phyloP scores from a whole-genome alignment of 2,888 invertebrate genomes.

The Gymnoscelis rufifasciata region DNA sequence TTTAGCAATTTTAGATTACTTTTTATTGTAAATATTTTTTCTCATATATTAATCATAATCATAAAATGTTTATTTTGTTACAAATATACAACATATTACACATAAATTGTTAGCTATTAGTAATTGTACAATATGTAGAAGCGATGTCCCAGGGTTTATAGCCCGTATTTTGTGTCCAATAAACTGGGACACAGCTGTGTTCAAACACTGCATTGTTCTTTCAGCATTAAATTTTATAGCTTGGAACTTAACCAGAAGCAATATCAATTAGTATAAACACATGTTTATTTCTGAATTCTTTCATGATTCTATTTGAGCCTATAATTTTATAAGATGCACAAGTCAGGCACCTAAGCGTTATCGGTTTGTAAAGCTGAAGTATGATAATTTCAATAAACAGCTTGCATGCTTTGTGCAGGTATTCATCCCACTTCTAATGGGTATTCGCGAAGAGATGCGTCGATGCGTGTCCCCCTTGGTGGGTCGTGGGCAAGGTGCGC shows the following conservation, averaged over 20 bases:
- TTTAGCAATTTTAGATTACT: no score
- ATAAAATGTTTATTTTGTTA: no score
- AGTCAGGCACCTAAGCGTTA: no score
- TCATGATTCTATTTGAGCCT: not conserved
- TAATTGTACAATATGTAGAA: no score
- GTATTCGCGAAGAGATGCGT: constrained; percentile 78
- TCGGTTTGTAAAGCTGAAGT: no score
- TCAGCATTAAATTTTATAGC: not conserved
- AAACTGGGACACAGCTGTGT: not conserved
- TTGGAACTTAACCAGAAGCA: constrained; percentile 5
- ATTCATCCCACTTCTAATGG: constrained; percentile 63
- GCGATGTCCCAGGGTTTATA: not conserved
- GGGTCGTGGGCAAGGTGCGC: constrained; percentile 83
- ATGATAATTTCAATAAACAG: no score
- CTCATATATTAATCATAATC: no score
- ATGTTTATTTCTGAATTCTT: not conserved
- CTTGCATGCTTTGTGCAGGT: constrained; percentile 47
- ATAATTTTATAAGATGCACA: no score
- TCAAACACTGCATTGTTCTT: constrained; percentile 1
- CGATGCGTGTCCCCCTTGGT: constrained; percentile 84
- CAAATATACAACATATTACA: no score
- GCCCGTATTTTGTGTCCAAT: constrained; percentile 19
- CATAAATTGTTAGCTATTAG: no score
- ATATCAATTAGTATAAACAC: not conserved
- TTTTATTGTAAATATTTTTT: no score